A percentile compares a stretch with the other conserved stretches of the same genome.
These are phyloP conservation scores for Heliconius ismenius DNA, from an alignment of 2,888 invertebrate genomes.

Conservation along the genomic window DNA sequence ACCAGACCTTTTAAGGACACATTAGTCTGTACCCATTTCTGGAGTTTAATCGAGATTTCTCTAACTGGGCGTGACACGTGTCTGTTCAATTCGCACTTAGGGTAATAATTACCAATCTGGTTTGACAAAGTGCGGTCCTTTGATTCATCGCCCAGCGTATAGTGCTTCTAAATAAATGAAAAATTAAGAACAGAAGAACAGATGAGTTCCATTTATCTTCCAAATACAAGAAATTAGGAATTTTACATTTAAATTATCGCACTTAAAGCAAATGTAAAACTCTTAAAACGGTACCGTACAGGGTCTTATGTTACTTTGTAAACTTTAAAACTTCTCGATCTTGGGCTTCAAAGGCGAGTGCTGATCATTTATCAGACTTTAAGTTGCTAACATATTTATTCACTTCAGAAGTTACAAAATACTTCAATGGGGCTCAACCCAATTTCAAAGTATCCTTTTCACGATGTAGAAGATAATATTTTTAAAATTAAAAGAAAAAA, in stretches of 20 bases:
- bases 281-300: not conserved
- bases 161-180: too few species aligned
- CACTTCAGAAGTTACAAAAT: slow-evolving; percentile 14
- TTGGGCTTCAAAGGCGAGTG: not conserved
- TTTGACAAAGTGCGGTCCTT: too few species aligned
- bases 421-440: not conserved
- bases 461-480: not conserved
- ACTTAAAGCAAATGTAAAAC: not conserved
- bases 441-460: slow-evolving; percentile 3
- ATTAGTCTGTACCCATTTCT: too few species aligned
- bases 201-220: not conserved
- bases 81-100: too few species aligned
- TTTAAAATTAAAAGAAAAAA: not conserved
- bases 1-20: too few species aligned
- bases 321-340: not conserved
- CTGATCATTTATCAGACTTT: slow-evolving; percentile 21
- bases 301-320: not conserved
- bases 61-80: too few species aligned
- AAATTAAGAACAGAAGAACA: not conserved
- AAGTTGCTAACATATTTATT: slow-evolving; percentile 18
- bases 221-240: not conserved
- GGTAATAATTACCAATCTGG: too few species aligned
- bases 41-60: too few species aligned
- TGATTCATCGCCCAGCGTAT: too few species aligned
- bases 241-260: too few species aligned